Percentiles rank a stretch among this genome's conserved stretches.
Conservation (phyloP, 2,888 invertebrate species). For the Balanococcus diminutus region DNA sequence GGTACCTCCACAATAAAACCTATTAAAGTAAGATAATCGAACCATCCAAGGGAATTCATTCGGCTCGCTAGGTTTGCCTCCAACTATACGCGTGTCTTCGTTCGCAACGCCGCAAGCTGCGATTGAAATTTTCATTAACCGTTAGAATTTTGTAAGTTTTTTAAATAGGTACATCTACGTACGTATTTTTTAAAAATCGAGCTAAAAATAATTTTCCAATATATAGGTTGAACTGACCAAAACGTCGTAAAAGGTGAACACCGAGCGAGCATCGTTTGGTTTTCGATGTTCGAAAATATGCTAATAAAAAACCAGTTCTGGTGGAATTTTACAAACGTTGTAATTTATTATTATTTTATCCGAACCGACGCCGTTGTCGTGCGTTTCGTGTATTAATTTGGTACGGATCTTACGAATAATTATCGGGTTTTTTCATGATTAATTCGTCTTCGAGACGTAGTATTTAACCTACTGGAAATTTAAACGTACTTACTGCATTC, state of each 20-base stretch:
- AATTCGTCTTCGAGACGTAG: too few relatives aligned
- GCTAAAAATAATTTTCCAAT: background rate
- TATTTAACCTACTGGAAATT: too few relatives aligned
- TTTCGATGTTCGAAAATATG: conserved; percentile 12
- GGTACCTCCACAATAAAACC: conserved; percentile 89
- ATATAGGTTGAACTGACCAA: background rate
- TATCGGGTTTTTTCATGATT: background rate
- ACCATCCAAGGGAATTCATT: conserved; percentile 92
- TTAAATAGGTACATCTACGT: too few relatives aligned
- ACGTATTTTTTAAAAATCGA: background rate
- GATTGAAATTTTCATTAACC: conserved; percentile 41
- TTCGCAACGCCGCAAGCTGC: conserved; percentile 76
- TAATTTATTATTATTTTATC: background rate
- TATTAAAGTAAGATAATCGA: conserved; percentile 81
- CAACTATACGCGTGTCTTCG: conserved; percentile 81
- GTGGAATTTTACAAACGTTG: conserved; percentile 1
- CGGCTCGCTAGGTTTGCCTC: conserved; percentile 75
- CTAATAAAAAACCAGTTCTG: conserved; percentile 22
- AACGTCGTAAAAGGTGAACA: background rate
- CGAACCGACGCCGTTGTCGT: background rate
- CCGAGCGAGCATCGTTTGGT: too few relatives aligned
- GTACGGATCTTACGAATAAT: background rate
- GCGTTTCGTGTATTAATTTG: background rate
- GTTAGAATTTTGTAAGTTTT: conserved; percentile 27
- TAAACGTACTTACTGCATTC: conserved; percentile 45